Percentiles rank a stretch among this genome's conserved stretches.
These are phyloP conservation scores for Dolichopus griseipennis DNA, from an alignment of 2,888 invertebrate species.

Conservation along the genomic window DNA sequence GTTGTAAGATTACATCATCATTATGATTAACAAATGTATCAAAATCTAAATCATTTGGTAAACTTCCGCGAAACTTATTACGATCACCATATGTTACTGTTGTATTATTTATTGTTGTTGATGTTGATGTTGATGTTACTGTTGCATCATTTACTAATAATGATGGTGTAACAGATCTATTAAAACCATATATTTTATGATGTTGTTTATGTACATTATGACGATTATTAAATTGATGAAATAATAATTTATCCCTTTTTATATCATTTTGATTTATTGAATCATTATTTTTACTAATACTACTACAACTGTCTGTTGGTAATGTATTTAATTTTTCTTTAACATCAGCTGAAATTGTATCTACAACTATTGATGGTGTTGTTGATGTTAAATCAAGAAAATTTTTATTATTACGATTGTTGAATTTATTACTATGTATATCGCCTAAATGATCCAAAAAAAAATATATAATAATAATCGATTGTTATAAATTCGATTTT, in stretches of 20 bases:
- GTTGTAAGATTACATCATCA: constrained; percentile 14
- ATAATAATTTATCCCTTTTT: neutral
- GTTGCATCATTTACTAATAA: neutral
- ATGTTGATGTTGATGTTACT: constrained; percentile 11
- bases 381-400: constrained; percentile 9
- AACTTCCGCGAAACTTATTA: constrained; percentile 25
- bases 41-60: constrained; percentile 26
- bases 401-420: constrained; percentile 7
- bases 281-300: neutral
- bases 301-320: neutral
- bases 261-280: neutral
- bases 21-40: constrained; percentile 17
- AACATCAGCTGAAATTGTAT: neutral
- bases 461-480: too few species aligned
- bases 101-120: constrained; percentile 18
- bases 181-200: neutral
- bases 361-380: neutral
- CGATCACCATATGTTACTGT: constrained; percentile 22
- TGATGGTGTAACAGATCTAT: constrained; percentile 4
- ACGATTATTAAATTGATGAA: neutral
- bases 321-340: neutral
- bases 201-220: neutral
- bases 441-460: neutral
- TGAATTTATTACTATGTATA: constrained; percentile 7
- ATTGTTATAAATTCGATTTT: too few species aligned